A percentile compares a stretch with the other conserved stretches of the same genome.
Evolutionary conservation across 2,888 invertebrate species (phyloP).

Genomic region (Pollenia angustigena): DNA sequence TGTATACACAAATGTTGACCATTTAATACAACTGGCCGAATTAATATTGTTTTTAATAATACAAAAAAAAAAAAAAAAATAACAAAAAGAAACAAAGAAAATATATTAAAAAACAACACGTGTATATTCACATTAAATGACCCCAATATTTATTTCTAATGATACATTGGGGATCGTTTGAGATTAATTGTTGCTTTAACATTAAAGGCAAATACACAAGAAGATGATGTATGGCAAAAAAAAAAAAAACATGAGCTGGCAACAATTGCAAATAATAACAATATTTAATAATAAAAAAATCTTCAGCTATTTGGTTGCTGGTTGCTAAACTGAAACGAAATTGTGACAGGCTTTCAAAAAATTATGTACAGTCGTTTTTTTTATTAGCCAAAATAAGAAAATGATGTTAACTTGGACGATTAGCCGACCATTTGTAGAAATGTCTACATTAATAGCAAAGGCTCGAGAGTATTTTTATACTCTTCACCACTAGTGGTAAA

Average conservation of each 20-base stretch:
- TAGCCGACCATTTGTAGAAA: neutral
- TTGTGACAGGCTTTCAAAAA: constrained; percentile 13
- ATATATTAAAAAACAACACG: neutral
- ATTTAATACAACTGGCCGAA: neutral
- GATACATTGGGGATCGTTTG: constrained; percentile 54
- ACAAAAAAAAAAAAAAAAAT: neutral
- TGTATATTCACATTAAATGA: constrained; percentile 27
- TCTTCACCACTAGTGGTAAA: too few species aligned
- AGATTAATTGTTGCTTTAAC: constrained; percentile 40
- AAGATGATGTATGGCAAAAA: neutral
- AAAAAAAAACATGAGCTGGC: constrained; percentile 26
- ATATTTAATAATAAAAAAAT: constrained; percentile 18
- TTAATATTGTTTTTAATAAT: constrained; percentile 19
- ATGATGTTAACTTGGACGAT: neutral
- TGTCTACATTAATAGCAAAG: neutral
- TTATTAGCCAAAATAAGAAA: neutral
- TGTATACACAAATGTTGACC: constrained; percentile 3
- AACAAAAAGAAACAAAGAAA: neutral
- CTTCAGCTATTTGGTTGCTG: neutral
- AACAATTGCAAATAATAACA: constrained; percentile 35
- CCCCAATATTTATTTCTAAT: constrained; percentile 56
- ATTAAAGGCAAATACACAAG: constrained; percentile 31
- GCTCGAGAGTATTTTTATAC: too few species aligned
- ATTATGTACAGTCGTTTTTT: neutral
- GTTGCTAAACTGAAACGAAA: constrained; percentile 25